Base-by-base conservation (phyloP, 2,113 vertebrate genomes). In the Nycticryphes semicollaris region DNA sequence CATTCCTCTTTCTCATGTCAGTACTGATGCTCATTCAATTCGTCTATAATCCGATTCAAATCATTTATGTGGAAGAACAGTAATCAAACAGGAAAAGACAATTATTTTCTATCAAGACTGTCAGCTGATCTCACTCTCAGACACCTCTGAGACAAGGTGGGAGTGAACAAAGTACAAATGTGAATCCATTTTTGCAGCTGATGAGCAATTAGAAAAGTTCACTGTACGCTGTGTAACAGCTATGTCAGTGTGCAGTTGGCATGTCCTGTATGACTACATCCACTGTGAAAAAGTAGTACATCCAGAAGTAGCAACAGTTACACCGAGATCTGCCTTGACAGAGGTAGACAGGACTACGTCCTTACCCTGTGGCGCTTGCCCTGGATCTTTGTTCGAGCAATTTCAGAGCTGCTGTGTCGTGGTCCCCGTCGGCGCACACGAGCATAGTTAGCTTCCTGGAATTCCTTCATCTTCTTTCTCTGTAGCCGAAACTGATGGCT, bases 401-500 rank as follows among this genome's bases (percentile, higher is more conserved):
- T 98, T 73, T 99, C 99, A 0, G 99, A 98, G 84, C 98, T 98
- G 97, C 98, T 99, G 81, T 99, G 98, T 57, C 99, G 98, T 6
- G 99, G 96, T 12, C 98, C 99, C n/a, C 99, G 98, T n/a, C 98
- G 72, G 75, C 96, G 94, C 24, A 97, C 97, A 2, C 98, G 98
- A 14, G 98, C 98, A 0, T 98, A 97, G 27, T 98, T 98, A 39
- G 98, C 98, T 48, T 98, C 98, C 35, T 99, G 96, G 20, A 98
- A 93, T 16, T 98, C 98, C 45, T 98, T 98, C 89, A 98, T 98
- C 93, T 99, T 98, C 86, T 99, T 99, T 70, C 99, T 98, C 90
- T 99, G 99, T 45, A 98, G 90, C 66, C 99, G 98, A 82, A 98
- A 99, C 97, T 99, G 99, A 89, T 99, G 99, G 85, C 99, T 99